Evolutionary conservation across 2,888 invertebrate genomes (phyloP).

Genomic region (Caenorhabditis macrosperma): DNA sequence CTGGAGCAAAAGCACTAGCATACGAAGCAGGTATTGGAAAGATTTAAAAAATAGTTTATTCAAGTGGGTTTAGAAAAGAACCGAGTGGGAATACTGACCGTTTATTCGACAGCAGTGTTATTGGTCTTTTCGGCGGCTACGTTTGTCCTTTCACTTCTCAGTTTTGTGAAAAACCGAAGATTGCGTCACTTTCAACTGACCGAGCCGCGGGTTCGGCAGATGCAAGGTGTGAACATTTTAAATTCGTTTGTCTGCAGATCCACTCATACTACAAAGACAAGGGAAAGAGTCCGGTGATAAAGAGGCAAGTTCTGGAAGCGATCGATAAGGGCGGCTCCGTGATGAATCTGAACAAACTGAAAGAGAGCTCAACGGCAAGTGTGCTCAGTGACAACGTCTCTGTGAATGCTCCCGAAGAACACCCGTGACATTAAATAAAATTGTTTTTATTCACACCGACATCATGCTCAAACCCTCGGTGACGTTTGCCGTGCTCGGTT

Average conservation of each 20-base stretch:
- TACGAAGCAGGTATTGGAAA: not conserved
- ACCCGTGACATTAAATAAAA: not conserved
- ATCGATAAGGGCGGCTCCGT: constrained; percentile 34
- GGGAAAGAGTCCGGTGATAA: constrained; percentile 15
- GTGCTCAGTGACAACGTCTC: not conserved
- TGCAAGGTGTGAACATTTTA: not conserved
- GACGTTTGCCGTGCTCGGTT: too few relatives aligned
- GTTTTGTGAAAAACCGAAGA: constrained; percentile 13
- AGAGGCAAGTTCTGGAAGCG: constrained; percentile 24
- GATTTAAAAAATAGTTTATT: too few relatives aligned
- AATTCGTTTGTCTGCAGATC: not conserved
- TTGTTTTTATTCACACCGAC: not conserved
- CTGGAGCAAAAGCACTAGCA: not conserved
- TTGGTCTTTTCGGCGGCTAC: constrained; percentile 12
- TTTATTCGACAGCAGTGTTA: constrained; percentile 6
- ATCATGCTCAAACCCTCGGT: constrained; percentile 11
- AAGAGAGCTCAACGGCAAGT: not conserved
- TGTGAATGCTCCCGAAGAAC: not conserved
- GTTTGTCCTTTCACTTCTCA: constrained; percentile 7
- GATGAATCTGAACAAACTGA: not conserved
- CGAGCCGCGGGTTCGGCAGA: constrained; percentile 17
- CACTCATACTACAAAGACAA: constrained; percentile 27
- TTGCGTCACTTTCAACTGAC: constrained; percentile 19
- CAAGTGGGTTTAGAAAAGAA: constrained; percentile 23
- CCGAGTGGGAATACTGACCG: not conserved